Evolutionary conservation across 2,113 vertebrate species (phyloP), one percentile per base, ranked within the genome.

Genomic region (Stigmatopora argus): DNA sequence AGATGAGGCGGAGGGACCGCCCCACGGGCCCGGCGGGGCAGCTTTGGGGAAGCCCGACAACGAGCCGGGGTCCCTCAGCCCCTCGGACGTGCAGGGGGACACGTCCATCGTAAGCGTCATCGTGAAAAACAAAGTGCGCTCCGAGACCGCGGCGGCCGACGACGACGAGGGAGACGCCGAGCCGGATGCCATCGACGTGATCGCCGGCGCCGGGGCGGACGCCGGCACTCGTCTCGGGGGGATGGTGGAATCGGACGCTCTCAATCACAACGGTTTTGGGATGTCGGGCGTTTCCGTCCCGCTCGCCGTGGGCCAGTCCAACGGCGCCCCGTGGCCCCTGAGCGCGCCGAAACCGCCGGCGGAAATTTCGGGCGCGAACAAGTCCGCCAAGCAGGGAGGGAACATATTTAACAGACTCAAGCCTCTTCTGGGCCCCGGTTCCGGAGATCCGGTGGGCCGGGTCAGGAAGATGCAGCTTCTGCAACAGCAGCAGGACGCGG

Each of bases 21-120:
- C 88, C 4, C 90, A 91, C 4, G 1, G 93, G 62, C 74, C 80
- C 44, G 41, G 81, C 2, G 82, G 84, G 9, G 74, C 85, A 48
- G 60, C 81, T 34, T 67, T 89, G 44, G 89, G 86, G n/a, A 90
- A 89, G 72, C 64, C 78, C 0, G 79, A 81, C 23, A 72, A 70
- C 23, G 18, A 69, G 84, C 1, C 91, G 89, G 55, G 94, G 0
- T 26, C 86, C 10, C 49, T 91, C 78, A 0, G 92, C 64, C 51
- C 86, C 12, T 23, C 84, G 0, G 89, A 89, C 44, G 46, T 85
- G 11, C 87, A 88, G 78, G 76, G 64, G 0, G 95, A 97, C 78
- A 92, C 93, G 78, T 90, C 93, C 0, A 91, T 92, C 0, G 95
- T 97, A 56, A 97, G 95, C 0, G 95, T 97, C n/a, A 97, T 97